A percentile compares a stretch with the other conserved stretches of the same genome.
These are phyloP conservation scores for Melieria picta DNA, from an alignment of 2,888 invertebrate genomes.

Conservation along the genomic window DNA sequence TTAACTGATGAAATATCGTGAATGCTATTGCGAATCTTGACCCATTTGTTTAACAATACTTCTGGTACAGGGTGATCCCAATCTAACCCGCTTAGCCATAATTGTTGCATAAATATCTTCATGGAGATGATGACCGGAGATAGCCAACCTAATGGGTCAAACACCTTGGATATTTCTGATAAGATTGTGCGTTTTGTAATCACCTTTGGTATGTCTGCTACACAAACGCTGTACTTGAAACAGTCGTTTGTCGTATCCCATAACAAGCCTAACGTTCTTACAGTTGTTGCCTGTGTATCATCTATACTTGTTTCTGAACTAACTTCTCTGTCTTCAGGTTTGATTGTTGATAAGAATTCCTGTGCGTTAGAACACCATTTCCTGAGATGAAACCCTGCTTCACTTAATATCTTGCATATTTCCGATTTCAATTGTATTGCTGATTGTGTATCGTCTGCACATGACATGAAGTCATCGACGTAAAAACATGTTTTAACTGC, in stretches of 20 bases:
- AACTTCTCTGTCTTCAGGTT: conserved; percentile 17
- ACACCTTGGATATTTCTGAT: conserved; percentile 32
- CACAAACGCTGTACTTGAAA: conserved; percentile 23
- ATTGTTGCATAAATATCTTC: conserved; percentile 16
- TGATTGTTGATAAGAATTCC: conserved; percentile 15
- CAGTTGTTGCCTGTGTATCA: conserved; percentile 35
- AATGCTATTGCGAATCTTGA: conserved; percentile 9
- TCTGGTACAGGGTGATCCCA: conserved; percentile 22
- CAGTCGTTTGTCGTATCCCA: conserved; percentile 25
- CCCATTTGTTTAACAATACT: neutral
- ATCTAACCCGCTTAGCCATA: conserved; percentile 19
- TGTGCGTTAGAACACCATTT: conserved; percentile 31
- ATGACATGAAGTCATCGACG: conserved; percentile 36
- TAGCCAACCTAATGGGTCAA: conserved; percentile 8
- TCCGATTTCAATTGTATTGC: conserved; percentile 12
- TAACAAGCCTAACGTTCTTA: conserved; percentile 27
- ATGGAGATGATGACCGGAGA: conserved; percentile 1
- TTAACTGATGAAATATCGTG: conserved; percentile 6
- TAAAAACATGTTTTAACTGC: conserved; percentile 31
- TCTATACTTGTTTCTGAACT: conserved; percentile 49
- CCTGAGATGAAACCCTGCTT: conserved; percentile 28
- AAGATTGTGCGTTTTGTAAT: conserved; percentile 34
- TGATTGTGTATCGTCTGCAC: conserved; percentile 30
- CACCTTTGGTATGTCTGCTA: neutral
- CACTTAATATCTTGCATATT: conserved; percentile 19